Evolutionary conservation across 1,140 invertebrate genomes (phyloP).

Genomic region (Tetragonula clypearis): DNA sequence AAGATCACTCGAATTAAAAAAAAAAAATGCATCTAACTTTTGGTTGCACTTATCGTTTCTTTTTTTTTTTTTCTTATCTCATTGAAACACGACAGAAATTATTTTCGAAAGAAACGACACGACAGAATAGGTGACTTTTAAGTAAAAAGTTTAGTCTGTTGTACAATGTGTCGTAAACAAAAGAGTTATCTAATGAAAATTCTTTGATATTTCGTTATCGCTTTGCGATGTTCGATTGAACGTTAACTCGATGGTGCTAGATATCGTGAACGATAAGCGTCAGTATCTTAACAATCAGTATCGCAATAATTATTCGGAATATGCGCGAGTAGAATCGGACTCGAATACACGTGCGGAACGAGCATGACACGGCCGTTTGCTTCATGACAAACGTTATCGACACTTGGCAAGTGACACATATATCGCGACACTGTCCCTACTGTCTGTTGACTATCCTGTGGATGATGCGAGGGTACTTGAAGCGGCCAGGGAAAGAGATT

Average conservation of each 20-base stretch:
- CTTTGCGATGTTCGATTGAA: not conserved
- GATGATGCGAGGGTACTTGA: slow-evolving; percentile 73
- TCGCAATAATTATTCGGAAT: not conserved
- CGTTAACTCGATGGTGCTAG: not conserved
- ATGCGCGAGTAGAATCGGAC: slow-evolving; percentile 14
- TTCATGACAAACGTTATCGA: slow-evolving; percentile 77
- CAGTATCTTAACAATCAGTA: not conserved
- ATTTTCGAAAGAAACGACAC: too few species aligned
- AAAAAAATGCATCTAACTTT: too few species aligned
- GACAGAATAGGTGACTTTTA: too few species aligned
- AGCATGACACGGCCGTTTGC: slow-evolving; percentile 36
- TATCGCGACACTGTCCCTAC: slow-evolving; percentile 64
- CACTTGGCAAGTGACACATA: slow-evolving; percentile 77
- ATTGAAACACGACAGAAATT: too few species aligned
- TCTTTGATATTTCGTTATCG: not conserved
- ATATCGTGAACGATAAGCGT: not conserved
- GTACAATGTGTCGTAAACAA: too few species aligned
- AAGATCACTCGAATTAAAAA: too few species aligned
- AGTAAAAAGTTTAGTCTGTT: too few species aligned
- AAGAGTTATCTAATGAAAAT: too few species aligned
- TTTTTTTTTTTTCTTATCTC: too few species aligned
- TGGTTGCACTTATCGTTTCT: too few species aligned
- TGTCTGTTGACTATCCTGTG: slow-evolving; percentile 66
- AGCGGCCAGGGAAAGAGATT: slow-evolving; percentile 69
- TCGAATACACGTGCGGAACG: not conserved